Evolutionary conservation across 2,113 vertebrate species (phyloP), one percentile per base, ranked within the genome.

Genomic region (Rhabdornis inornatus): DNA sequence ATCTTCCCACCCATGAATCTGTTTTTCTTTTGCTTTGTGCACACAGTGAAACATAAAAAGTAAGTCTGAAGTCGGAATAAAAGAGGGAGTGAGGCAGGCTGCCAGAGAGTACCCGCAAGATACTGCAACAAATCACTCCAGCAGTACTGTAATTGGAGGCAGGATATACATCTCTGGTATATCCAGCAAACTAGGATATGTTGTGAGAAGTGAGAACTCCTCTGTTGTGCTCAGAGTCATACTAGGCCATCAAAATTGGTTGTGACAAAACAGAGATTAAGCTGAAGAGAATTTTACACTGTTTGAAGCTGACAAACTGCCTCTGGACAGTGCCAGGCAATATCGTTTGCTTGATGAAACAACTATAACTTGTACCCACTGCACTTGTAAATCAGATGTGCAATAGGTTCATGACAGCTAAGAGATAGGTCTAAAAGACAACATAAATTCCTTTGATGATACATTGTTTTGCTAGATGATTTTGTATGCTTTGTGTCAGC

Each of bases 81-180:
- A 64, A 90, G 20, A 40, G 5, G 2, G 11, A 33, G 40, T 39
- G 11, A 35, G 5, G 4, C 0, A 0, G 10, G 1, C 44, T 74
- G 24, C 22, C 76, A 61, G 21, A 81, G 18, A 57, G 6, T n/a
- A 45, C 13, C 47, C 21, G 13, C 7, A 44, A 69, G 21, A 57
- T 20, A 9, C 60, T 65, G 22, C 31, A 65, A 61, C 14, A 77
- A 35, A 64, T 80, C 37, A 37, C 21, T 52, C 23, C 53, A 83
- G 21, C 22, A 40, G 35, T 60, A 39, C 23, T 31, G n/a, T 35
- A 44, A 39, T 76, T 68, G 59, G 64, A 76, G 35, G 80, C 1
- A 3, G 11, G 12, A n/a, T 66, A 57, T 27, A 68, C 24, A 30
- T 87, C 49, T 42, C 9, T 35, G 15, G 30, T 64, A 27, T 68